Evolutionary conservation across 2,797 vertebrate genomes (phyloP), one percentile per base, ranked within the genome.

Genomic region (Enteromius fasciolatus): DNA sequence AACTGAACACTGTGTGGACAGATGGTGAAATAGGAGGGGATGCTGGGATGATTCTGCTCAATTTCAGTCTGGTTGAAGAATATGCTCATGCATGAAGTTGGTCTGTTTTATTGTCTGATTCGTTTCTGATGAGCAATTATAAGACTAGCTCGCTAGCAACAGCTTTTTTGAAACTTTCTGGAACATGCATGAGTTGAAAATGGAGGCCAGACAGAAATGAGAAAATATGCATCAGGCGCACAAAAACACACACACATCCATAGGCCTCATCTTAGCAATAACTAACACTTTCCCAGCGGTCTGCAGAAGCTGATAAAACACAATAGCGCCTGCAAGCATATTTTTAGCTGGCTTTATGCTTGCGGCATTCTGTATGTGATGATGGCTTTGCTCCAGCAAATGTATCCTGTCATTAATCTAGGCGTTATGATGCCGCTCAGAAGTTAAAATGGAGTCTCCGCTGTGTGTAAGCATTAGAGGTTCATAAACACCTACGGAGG

Each of bases 381-480:
- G 73, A 70, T 77, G 64, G 74, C 74, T 77, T 44, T 77, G 52
- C 64, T 61, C 74, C 64, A 83, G 64, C 6, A 82, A 69, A 83
- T 77, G 66, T 69, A 59, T 77, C 64, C 39, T 83, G 4, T 69
- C 74, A 82, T 76, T 82, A 83, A 77, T 83, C 74, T 70, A 54
- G 33, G 74, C 14, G 15, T 83, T 83, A 48, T 83, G 81, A 83
- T 76, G 81, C 74, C 1, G 39, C 75, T 83, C 64, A 36, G 52
- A 83, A 69, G 74, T 70, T 77, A 69, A 83, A 77, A 77, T 83
- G 81, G 81, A 83, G 64, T 83, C 63, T 82, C 17, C 17, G 73
- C 63, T 82, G 31, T 77, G 74, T 69, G 52, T 69, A 61, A 69
- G 81, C 73, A 69, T 83, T 76, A 48, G 52, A 77, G 39, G 63